These are phyloP conservation scores for Climacteris rufus DNA, from an alignment of 2,113 vertebrate species.

Conservation along the genomic window DNA sequence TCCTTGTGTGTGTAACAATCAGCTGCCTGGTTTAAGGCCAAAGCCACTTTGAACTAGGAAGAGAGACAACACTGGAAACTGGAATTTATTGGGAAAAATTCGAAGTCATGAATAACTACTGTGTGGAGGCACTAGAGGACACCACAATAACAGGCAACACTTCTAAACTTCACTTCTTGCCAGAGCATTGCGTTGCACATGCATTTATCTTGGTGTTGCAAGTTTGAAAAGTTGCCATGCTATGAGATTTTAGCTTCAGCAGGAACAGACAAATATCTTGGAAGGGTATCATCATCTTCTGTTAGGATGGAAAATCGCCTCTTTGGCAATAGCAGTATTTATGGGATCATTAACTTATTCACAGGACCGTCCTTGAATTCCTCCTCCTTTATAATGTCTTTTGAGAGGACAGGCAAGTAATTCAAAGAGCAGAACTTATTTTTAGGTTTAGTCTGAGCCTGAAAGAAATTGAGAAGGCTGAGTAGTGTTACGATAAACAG, in stretches of 20 bases:
- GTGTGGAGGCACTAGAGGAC: constrained; percentile 38
- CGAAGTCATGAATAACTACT: neutral
- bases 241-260: neutral
- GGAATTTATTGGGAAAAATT: neutral
- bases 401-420: constrained; percentile 64
- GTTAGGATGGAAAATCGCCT: neutral
- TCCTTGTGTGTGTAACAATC: neutral
- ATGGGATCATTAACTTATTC: constrained; percentile 13
- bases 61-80: neutral
- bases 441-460: constrained; percentile 73
- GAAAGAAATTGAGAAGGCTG: constrained; percentile 74
- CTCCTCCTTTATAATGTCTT: constrained; percentile 26
- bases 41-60: neutral
- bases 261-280: neutral
- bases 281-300: neutral
- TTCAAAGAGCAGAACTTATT: constrained; percentile 70
- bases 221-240: neutral
- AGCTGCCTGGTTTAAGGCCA: neutral
- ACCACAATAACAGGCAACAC: neutral
- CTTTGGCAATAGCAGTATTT: neutral
- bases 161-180: neutral
- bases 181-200: neutral
- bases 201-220: neutral
- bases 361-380: neutral
- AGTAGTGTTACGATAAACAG: constrained; percentile 66